Evolutionary conservation across 2,888 invertebrate genomes (phyloP).

Genomic region (Leptinotarsa rubiginosa): DNA sequence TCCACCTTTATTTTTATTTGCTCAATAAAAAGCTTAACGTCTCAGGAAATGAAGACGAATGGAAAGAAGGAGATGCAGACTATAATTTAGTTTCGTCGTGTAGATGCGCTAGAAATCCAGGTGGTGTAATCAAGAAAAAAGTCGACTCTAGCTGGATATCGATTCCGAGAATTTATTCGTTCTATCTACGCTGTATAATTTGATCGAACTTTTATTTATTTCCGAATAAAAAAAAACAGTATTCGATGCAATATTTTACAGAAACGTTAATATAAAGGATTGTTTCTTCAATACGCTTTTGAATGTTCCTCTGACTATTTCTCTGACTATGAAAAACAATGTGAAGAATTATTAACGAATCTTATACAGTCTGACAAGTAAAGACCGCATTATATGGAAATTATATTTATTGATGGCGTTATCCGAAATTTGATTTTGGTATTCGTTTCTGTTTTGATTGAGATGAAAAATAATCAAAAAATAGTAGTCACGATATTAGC

Average conservation of each 20-base stretch:
- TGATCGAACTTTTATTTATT: neutral
- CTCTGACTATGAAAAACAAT: no score
- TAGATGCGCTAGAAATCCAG: conserved; percentile 10
- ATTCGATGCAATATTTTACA: neutral
- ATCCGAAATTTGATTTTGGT: no score
- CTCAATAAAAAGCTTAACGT: conserved; percentile 37
- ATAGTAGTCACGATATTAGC: no score
- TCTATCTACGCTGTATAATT: neutral
- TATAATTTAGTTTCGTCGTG: conserved; percentile 5
- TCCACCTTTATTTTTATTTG: conserved; percentile 46
- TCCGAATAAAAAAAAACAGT: neutral
- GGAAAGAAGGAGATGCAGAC: conserved; percentile 19
- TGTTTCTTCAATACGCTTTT: no score
- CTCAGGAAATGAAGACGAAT: conserved; percentile 42
- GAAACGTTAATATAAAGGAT: no score
- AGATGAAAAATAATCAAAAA: no score
- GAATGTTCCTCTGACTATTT: no score
- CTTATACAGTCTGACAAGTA: no score
- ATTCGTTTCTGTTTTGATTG: no score
- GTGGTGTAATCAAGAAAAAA: conserved; percentile 14
- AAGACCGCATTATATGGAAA: no score
- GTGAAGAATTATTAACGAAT: no score
- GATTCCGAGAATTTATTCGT: neutral
- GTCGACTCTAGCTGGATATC: neutral
- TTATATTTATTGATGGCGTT: no score